Evolutionary conservation across 2,113 vertebrate species (phyloP).

Genomic region (Anhinga rufa): DNA sequence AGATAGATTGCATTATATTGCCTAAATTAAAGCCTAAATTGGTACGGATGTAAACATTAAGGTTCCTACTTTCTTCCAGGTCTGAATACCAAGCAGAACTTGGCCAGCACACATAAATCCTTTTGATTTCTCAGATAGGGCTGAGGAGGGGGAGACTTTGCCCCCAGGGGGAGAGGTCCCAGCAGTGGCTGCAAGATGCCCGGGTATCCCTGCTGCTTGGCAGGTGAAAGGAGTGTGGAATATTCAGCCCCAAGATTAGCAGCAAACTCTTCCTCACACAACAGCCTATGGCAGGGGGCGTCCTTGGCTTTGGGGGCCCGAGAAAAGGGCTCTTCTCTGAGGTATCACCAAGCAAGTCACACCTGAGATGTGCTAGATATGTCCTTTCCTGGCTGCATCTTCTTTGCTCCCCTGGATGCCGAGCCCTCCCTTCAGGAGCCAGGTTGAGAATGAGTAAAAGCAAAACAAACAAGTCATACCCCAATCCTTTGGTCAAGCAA

Average conservation of each 20-base stretch:
- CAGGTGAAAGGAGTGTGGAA: neutral
- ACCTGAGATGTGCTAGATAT: fast-evolving
- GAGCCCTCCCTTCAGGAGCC: neutral
- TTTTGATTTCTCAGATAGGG: neutral
- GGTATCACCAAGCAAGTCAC: neutral
- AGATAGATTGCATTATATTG: conserved; percentile 1
- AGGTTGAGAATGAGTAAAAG: neutral
- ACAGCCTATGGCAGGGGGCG: neutral
- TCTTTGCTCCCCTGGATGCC: neutral
- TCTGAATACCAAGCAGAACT: neutral
- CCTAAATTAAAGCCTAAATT: neutral
- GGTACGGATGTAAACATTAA: neutral
- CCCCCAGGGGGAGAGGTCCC: neutral
- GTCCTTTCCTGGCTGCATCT: fast-evolving
- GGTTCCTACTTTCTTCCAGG: neutral
- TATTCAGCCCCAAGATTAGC: neutral
- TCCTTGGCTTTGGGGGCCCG: neutral
- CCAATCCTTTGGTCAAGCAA: neutral
- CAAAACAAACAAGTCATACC: neutral
- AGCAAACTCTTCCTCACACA: neutral
- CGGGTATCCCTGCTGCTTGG: neutral
- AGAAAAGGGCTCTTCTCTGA: neutral
- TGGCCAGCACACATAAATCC: neutral
- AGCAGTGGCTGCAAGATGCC: neutral
- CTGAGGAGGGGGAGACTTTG: neutral